Evolutionary conservation across 1,140 invertebrate genomes (phyloP).

Genomic region (Dryas iulia): DNA sequence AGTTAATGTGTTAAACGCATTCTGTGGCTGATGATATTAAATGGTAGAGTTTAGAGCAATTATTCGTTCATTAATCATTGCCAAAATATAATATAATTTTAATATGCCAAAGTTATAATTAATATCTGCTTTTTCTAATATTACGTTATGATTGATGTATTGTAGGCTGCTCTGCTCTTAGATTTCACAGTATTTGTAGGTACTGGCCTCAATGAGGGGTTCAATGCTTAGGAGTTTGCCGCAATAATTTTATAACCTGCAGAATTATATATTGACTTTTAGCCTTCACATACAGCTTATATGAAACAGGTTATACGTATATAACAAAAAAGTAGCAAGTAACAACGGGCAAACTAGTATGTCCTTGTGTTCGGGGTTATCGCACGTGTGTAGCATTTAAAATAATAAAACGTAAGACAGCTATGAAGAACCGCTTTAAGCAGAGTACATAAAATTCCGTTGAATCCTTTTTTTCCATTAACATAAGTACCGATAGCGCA

Average conservation of each 20-base stretch:
- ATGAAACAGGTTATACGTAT: constrained; percentile 15
- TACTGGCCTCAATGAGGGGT: too few species aligned
- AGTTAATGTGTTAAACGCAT: constrained; percentile 44
- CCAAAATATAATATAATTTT: constrained; percentile 50
- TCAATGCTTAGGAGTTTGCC: background rate
- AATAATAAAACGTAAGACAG: constrained; percentile 64
- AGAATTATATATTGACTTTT: background rate
- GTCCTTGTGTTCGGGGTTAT: constrained; percentile 74
- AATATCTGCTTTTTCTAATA: constrained; percentile 5
- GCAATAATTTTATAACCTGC: background rate
- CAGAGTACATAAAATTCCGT: constrained; percentile 71
- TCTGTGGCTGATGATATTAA: constrained; percentile 36
- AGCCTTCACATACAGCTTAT: background rate
- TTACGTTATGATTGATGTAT: background rate
- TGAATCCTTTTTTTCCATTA: constrained; percentile 68
- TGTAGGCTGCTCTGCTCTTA: background rate
- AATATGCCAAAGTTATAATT: constrained; percentile 52
- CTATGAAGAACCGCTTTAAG: constrained; percentile 70
- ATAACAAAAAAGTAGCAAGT: constrained; percentile 49
- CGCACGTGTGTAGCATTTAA: constrained; percentile 75
- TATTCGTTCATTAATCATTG: constrained; percentile 51
- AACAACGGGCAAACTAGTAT: constrained; percentile 51
- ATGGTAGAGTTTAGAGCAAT: constrained; percentile 38
- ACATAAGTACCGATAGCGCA: constrained; percentile 68
- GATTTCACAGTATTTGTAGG: background rate